Percentiles rank a stretch among this genome's conserved stretches.
These are phyloP conservation scores for Lobophora halterata DNA, from an alignment of 2,888 invertebrate genomes.

Conservation along the genomic window DNA sequence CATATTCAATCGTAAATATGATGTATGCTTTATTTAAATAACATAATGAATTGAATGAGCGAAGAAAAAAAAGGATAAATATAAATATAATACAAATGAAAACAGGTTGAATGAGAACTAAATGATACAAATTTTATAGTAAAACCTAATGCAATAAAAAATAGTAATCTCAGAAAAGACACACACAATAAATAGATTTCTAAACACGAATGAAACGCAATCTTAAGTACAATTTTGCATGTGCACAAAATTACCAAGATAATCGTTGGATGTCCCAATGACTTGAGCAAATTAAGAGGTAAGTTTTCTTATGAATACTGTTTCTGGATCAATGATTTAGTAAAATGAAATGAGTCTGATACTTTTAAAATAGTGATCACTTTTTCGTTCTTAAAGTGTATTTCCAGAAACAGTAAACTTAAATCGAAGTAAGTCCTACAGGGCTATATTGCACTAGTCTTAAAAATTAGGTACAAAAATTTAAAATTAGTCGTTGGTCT, in stretches of 20 bases:
- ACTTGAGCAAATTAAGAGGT: constrained; percentile 31
- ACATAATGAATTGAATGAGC: neutral
- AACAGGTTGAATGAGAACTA: neutral
- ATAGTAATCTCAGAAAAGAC: constrained; percentile 11
- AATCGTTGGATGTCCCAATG: constrained; percentile 33
- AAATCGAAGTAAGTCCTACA: constrained; percentile 34
- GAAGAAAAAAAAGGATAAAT: neutral
- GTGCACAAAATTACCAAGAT: constrained; percentile 76
- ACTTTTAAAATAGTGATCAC: no score
- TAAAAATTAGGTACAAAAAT: constrained; percentile 62
- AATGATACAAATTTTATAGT: constrained; percentile 4
- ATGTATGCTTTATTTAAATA: no score
- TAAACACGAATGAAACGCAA: constrained; percentile 41
- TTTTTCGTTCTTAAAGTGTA: no score
- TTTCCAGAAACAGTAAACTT: constrained; percentile 27
- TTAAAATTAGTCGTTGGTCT: constrained; percentile 78
- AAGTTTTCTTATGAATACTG: constrained; percentile 14
- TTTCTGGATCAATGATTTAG: constrained; percentile 14
- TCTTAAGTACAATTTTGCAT: constrained; percentile 76
- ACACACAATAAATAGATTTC: constrained; percentile 18
- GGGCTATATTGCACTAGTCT: constrained; percentile 74
- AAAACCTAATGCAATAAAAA: constrained; percentile 15
- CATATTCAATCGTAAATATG: no score
- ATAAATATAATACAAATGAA: neutral
- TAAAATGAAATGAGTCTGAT: neutral